Evolutionary conservation across 2,888 invertebrate genomes (phyloP).

Genomic region (Trisateles emortualis): DNA sequence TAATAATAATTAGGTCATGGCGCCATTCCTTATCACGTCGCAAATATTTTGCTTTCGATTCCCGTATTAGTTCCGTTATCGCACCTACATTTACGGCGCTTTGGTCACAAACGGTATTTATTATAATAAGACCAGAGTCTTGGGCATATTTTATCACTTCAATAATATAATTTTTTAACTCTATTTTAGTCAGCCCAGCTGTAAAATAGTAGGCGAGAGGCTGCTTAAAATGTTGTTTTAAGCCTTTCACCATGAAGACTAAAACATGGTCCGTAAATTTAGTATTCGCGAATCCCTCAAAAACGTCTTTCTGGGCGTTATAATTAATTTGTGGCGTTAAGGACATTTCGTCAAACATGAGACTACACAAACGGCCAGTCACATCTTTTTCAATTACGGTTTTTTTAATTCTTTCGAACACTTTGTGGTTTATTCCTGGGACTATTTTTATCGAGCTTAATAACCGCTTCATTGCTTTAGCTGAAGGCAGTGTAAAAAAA

Average conservation of each 20-base stretch:
- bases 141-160: not conserved
- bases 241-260: slow-evolving; percentile 4
- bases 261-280: slow-evolving; percentile 6
- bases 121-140: not conserved
- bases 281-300: no score
- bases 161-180: not conserved
- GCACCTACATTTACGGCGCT: not conserved
- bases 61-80: no score
- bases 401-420: no score
- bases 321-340: no score
- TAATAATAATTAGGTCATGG: no score
- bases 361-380: not conserved
- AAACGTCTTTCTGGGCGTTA: no score
- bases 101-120: not conserved
- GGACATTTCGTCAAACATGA: no score
- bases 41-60: no score
- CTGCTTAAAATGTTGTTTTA: slow-evolving; percentile 3
- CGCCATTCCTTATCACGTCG: no score
- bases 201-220: not conserved
- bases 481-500: no score
- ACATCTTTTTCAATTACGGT: not conserved
- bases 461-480: not conserved
- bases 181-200: no score
- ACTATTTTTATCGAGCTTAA: not conserved
- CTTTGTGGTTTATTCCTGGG: no score